Percentiles rank a stretch among this genome's conserved stretches.
These are phyloP conservation scores for Semotilus atromaculatus DNA, from an alignment of 2,797 vertebrate species.

Conservation along the genomic window DNA sequence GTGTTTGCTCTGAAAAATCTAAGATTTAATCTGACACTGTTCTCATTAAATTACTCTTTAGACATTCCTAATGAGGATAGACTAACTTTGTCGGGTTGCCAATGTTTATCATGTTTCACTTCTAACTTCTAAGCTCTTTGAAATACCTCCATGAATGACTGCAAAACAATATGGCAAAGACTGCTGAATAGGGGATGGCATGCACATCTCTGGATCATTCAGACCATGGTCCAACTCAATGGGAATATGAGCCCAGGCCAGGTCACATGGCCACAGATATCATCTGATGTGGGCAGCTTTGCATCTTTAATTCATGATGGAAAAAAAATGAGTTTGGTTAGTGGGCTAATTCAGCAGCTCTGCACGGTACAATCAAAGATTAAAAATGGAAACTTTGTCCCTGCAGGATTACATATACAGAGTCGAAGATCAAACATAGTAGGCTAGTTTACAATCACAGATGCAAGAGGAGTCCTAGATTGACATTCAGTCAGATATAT, in stretches of 20 bases:
- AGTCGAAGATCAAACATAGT: background rate
- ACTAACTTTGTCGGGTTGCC: conserved; percentile 35
- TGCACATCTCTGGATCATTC: conserved; percentile 44
- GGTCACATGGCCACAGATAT: conserved; percentile 51
- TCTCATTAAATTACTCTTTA: background rate
- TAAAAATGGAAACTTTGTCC: conserved; percentile 34
- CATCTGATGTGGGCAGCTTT: conserved; percentile 45
- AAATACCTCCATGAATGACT: conserved; percentile 19
- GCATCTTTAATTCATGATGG: conserved; percentile 70
- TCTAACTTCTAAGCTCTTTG: conserved; percentile 17
- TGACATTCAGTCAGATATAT: background rate
- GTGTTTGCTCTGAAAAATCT: background rate
- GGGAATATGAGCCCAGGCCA: conserved; percentile 17
- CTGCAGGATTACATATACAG: background rate
- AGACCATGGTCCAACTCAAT: conserved; percentile 22
- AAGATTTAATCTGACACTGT: background rate
- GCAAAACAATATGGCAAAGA: conserved; percentile 43
- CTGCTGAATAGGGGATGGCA: conserved; percentile 44
- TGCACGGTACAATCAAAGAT: conserved; percentile 41
- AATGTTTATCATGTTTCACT: conserved; percentile 51
- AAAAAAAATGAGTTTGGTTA: conserved; percentile 52
- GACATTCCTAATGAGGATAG: conserved; percentile 36
- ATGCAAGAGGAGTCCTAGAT: background rate
- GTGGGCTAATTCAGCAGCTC: conserved; percentile 37
- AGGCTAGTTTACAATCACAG: background rate